Conservation (phyloP, 2,113 vertebrate genomes). For the Saccopteryx bilineata region DNA sequence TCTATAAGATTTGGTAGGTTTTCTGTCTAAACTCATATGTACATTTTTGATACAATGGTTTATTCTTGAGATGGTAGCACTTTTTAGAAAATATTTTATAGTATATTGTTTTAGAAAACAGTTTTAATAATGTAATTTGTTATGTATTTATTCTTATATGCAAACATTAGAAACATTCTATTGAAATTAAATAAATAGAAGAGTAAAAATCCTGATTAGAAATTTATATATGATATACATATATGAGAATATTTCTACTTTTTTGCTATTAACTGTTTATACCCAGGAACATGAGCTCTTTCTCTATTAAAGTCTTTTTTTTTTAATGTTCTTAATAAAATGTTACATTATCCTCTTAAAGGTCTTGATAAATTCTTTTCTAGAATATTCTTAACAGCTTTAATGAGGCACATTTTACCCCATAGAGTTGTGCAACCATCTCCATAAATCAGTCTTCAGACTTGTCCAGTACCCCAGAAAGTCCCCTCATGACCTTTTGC, state of each 20-base stretch:
- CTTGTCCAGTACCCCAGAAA: neutral
- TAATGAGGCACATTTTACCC: neutral
- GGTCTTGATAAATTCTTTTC: constrained; percentile 34
- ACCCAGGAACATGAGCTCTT: neutral
- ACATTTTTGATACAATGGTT: neutral
- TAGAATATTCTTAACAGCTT: constrained; percentile 10
- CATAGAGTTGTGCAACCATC: neutral
- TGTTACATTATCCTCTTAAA: constrained; percentile 47
- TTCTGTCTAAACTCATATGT: neutral
- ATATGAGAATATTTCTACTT: constrained; percentile 24
- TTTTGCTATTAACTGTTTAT: constrained; percentile 46
- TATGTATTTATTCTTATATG: neutral
- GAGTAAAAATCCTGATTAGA: neutral
- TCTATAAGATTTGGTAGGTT: neutral
- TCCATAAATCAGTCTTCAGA: neutral
- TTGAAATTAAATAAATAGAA: neutral
- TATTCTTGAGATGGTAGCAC: neutral
- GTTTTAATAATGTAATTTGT: constrained; percentile 32
- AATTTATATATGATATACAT: constrained; percentile 1
- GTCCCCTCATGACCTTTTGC: neutral
- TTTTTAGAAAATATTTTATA: constrained; percentile 22
- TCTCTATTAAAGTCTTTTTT: constrained; percentile 27
- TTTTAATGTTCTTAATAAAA: constrained; percentile 50
- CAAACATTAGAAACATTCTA: neutral
- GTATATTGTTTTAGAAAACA: neutral